Conservation (phyloP, 2,797 vertebrate genomes). For the Muscicapa striata region DNA sequence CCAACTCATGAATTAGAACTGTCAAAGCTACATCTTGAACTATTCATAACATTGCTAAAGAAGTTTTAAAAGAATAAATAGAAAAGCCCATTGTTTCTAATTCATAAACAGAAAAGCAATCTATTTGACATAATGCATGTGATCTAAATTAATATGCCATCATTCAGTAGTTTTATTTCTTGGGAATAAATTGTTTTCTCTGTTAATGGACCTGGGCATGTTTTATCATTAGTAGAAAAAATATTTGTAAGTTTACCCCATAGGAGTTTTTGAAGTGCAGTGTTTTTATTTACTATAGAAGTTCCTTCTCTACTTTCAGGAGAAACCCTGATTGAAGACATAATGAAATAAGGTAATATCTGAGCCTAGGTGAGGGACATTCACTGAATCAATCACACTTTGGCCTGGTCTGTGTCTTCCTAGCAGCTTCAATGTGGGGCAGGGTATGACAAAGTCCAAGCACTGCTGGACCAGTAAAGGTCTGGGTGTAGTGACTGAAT, state of each 20-base stretch:
- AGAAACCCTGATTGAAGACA: neutral
- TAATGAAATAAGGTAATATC: neutral
- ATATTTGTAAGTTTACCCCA: neutral
- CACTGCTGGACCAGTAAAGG: neutral
- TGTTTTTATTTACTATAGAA: neutral
- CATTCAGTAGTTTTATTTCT: constrained; percentile 36
- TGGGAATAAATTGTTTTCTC: constrained; percentile 42
- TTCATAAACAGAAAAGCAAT: constrained; percentile 26
- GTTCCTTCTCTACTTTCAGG: neutral
- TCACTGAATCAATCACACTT: neutral
- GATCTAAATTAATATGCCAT: constrained; percentile 36
- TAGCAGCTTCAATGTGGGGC: fast-evolving
- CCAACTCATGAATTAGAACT: constrained; percentile 14
- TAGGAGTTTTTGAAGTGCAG: neutral
- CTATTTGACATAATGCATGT: constrained; percentile 5
- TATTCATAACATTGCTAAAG: neutral
- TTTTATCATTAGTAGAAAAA: neutral
- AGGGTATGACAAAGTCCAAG: neutral
- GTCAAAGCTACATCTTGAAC: neutral
- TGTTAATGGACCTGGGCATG: neutral
- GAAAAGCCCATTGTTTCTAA: neutral
- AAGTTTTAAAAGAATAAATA: constrained; percentile 23
- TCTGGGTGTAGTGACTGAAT: neutral
- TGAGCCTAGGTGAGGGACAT: neutral
- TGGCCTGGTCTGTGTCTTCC: neutral